These are phyloP conservation scores for Lottia scabra DNA, from an alignment of 2,888 invertebrate species.

Conservation along the genomic window DNA sequence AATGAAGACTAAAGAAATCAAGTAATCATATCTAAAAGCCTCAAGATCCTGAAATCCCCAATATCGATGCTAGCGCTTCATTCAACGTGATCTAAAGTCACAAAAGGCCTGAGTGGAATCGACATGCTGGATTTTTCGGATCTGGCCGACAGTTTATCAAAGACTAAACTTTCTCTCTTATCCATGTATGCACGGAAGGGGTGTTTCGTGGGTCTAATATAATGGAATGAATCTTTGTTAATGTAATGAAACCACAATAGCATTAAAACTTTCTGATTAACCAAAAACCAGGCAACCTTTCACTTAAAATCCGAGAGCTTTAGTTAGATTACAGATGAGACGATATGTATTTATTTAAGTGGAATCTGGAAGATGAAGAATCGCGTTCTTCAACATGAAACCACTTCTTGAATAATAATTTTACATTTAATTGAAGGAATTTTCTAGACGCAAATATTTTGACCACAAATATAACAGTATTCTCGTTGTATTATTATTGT, in stretches of 20 bases:
- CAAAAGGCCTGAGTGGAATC: background rate
- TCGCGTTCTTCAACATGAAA: background rate
- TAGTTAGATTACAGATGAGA: background rate
- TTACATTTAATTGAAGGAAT: background rate
- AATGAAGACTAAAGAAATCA: background rate
- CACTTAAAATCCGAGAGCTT: background rate
- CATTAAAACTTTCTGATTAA: background rate
- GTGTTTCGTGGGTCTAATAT: conserved; percentile 10
- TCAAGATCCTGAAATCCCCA: background rate
- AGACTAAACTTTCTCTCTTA: background rate
- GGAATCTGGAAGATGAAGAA: background rate
- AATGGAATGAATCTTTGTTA: conserved; percentile 29
- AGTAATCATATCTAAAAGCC: conserved; percentile 3
- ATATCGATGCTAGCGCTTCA: conserved; percentile 4
- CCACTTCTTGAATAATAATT: conserved; percentile 2
- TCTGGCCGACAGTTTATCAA: conserved; percentile 7
- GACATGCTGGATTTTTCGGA: conserved; percentile 6
- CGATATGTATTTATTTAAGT: conserved; percentile 6
- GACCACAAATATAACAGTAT: no score
- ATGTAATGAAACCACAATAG: conserved; percentile 27
- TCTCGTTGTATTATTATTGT: no score
- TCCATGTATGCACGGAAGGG: conserved; percentile 15
- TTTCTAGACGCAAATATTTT: no score
- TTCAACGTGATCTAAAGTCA: conserved; percentile 4
- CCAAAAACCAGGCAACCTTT: background rate